Percentiles rank a stretch among this genome's conserved stretches.
These are phyloP conservation scores for Odontamblyopus rebecca DNA, from an alignment of 2,797 vertebrate species.

Conservation along the genomic window DNA sequence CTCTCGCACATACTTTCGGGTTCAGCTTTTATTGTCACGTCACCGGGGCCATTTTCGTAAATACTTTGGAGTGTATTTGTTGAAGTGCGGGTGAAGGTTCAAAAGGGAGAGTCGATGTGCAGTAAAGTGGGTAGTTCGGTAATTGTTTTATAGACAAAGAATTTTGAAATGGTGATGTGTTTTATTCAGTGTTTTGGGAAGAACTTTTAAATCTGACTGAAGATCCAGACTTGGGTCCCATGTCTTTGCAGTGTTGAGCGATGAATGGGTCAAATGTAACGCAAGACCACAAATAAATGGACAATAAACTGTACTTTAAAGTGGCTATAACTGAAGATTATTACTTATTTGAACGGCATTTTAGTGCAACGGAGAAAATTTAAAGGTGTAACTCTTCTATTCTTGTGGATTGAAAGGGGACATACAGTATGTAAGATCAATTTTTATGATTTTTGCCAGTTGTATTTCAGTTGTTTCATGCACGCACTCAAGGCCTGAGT, in stretches of 20 bases:
- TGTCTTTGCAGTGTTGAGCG: background rate
- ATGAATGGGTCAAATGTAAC: background rate
- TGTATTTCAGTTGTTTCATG: no score
- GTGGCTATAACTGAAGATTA: no score
- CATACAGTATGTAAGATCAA: no score
- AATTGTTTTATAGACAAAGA: background rate
- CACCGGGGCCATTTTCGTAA: conserved; percentile 51
- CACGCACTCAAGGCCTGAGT: no score
- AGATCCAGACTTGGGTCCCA: background rate
- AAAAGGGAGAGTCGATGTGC: background rate
- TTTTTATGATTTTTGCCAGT: no score
- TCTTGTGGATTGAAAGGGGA: no score
- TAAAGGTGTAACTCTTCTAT: no score
- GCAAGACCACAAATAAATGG: no score
- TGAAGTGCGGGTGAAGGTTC: background rate
- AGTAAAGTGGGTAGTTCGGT: no score
- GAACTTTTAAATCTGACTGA: background rate
- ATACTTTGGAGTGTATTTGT: conserved; percentile 41
- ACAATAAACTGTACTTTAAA: no score
- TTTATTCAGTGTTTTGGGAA: background rate
- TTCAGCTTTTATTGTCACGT: conserved; percentile 60
- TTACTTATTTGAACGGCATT: no score
- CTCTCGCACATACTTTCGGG: conserved; percentile 54
- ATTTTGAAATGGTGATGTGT: background rate
- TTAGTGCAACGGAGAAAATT: background rate